Percentiles rank a stretch among this genome's conserved stretches.
Evolutionary conservation across 2,888 invertebrate genomes (phyloP).

Genomic region (Cryptus armator): DNA sequence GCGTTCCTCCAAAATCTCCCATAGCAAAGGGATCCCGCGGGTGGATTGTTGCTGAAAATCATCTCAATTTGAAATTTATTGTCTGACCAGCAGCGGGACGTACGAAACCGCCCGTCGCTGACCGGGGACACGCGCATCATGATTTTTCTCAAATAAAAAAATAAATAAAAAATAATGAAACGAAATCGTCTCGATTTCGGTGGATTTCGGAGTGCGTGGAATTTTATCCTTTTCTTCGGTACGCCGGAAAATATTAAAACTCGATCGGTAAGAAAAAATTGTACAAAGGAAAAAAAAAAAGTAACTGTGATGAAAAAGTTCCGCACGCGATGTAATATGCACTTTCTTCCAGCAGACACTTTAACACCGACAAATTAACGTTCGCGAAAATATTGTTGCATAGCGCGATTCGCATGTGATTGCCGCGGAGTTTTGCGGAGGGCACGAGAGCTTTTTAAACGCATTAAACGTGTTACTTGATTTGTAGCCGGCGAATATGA

Average conservation of each 20-base stretch:
- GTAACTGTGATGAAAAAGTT: conserved; percentile 1
- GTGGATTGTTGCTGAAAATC: conserved; percentile 64
- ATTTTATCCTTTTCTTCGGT: conserved; percentile 13
- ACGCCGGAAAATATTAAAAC: not conserved
- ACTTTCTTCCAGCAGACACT: conserved; percentile 9
- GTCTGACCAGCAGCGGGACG: conserved; percentile 53
- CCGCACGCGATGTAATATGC: conserved; percentile 20
- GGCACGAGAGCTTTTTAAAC: conserved; percentile 60
- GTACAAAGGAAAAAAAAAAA: conserved; percentile 8
- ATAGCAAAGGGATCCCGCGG: conserved; percentile 21
- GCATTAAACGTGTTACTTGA: conserved; percentile 79
- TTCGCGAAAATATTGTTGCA: conserved; percentile 34
- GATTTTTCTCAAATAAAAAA: conserved; percentile 38
- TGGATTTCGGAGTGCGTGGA: not conserved
- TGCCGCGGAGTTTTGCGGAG: conserved; percentile 47
- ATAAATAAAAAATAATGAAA: conserved; percentile 25
- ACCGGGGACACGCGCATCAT: conserved; percentile 40
- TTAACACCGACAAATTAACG: conserved; percentile 47
- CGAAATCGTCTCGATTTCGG: conserved; percentile 17
- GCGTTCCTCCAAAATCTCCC: conserved; percentile 24
- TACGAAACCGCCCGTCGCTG: conserved; percentile 38
- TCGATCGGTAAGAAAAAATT: conserved; percentile 11
- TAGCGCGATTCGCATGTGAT: conserved; percentile 39
- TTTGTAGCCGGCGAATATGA: conserved; percentile 77
- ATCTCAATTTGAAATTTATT: conserved; percentile 67